These are phyloP conservation scores for Omphaloscelis lunosa DNA, from an alignment of 2,888 invertebrate genomes.

Conservation along the genomic window DNA sequence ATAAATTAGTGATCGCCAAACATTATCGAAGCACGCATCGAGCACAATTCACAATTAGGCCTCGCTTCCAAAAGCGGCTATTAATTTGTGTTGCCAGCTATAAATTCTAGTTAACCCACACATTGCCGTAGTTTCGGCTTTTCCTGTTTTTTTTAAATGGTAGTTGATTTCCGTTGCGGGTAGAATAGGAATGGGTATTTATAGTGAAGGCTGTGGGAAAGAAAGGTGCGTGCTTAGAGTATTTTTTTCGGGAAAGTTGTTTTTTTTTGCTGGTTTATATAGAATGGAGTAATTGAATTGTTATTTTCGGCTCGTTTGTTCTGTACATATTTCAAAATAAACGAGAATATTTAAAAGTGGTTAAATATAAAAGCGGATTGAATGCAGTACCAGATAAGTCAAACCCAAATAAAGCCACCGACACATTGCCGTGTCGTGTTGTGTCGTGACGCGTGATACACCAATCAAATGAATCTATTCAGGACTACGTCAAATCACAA, in stretches of 20 bases:
- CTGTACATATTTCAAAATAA: no score
- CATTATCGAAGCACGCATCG: conserved; percentile 61
- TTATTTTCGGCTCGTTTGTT: not conserved
- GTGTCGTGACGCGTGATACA: no score
- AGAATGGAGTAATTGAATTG: not conserved
- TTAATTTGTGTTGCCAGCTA: conserved; percentile 69
- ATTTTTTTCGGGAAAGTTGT: not conserved
- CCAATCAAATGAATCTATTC: no score
- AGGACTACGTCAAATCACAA: no score
- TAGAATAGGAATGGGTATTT: conserved; percentile 57
- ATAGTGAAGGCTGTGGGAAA: conserved; percentile 24
- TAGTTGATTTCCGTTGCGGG: conserved; percentile 59
- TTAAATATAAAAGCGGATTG: not conserved
- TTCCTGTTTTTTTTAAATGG: conserved; percentile 61
- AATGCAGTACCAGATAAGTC: not conserved
- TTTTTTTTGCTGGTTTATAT: not conserved
- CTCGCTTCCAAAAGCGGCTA: conserved; percentile 62
- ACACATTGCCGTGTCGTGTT: no score
- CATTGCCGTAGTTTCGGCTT: conserved; percentile 52
- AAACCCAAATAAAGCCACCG: not conserved
- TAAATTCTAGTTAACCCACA: conserved; percentile 73
- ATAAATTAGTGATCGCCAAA: conserved; percentile 27
- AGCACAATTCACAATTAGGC: conserved; percentile 69
- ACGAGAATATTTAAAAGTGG: not conserved
- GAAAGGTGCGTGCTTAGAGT: conserved; percentile 5